Base-by-base conservation (phyloP, 2,888 invertebrate species). In the Limnephilus marmoratus region DNA sequence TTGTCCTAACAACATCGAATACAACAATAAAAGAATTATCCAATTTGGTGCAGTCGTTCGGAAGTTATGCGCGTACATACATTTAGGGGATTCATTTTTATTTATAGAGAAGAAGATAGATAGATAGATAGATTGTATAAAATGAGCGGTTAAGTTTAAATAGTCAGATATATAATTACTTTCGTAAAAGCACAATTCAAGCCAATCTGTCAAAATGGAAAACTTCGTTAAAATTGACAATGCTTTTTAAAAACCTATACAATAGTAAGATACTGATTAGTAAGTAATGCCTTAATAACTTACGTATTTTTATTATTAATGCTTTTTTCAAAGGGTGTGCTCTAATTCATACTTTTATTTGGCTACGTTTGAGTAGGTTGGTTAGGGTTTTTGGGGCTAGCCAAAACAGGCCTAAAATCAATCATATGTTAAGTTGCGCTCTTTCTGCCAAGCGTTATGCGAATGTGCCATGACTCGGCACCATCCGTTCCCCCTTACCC, bases 381-480 rank as follows among this genome's bases (percentile, higher is more conserved):
- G 24, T 24, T n/a, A 7, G 24, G 68, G 24, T 68, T 24, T 53
- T 68, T 9, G 24, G n/a, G 68, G 68, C 24, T 68, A 24, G n/a
- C 68, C 68, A 68, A 68, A 68, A 68, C 24, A 68, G 68, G 68
- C 24, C 24, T 24, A 68, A 68, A 68, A 68, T 68, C 68, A 68
- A 68, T 68, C 68, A 68, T 68, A 53, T 68, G 24, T 68, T n/a
- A 68, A 24, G 68, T 68, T 68, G 24, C 68, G 68, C 68, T 68
- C 24, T 68, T 68, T 68, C 68, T 24, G 68, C 24, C 68, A 68
- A 68, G 68, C 68, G 41, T 24, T 41, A 37, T 85, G 85, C 24
- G 85, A 85, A 41, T 89, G 80, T 41, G 68, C 88, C 80, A 80
- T 89, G 88, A 89, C 88, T 80, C 37, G 80, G 34, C 37, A 34